Percentiles rank a stretch among this genome's conserved stretches.
Conservation (phyloP, 2,113 vertebrate genomes). For the Anser cygnoides region DNA sequence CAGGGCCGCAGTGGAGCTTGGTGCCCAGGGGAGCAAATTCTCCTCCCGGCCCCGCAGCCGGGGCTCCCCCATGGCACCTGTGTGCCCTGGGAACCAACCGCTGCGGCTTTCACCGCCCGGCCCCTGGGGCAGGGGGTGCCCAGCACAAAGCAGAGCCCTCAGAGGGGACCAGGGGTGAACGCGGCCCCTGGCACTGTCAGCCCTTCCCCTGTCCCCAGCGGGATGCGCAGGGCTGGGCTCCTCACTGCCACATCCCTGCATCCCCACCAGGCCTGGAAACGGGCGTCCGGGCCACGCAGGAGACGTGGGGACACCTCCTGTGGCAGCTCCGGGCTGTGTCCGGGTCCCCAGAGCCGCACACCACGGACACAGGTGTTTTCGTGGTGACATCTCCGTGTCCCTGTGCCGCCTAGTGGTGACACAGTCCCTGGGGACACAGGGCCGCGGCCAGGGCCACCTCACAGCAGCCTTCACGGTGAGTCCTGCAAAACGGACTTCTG, state of each 20-base stretch:
- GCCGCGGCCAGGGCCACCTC: too few species aligned
- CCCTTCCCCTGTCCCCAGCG: neutral
- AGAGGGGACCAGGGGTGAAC: neutral
- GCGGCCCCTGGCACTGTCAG: neutral
- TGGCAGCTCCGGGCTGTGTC: neutral
- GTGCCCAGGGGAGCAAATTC: neutral
- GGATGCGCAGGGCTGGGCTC: neutral
- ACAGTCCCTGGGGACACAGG: neutral
- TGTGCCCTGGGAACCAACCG: neutral
- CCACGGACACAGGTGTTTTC: neutral
- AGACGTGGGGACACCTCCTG: neutral
- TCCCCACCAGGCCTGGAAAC: neutral
- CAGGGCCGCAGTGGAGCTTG: neutral
- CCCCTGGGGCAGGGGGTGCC: neutral
- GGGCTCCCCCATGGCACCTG: neutral
- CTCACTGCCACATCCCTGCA: neutral
- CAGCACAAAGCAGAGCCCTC: neutral
- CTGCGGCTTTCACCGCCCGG: neutral
- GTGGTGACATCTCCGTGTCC: neutral
- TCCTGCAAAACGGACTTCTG: neutral
- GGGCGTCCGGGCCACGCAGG: neutral
- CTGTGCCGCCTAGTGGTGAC: neutral
- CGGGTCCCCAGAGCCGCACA: neutral
- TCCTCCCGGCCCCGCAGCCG: neutral
- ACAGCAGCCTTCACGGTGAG: accelerated